These are phyloP conservation scores for Rhynchotus rufescens DNA, from an alignment of 2,797 vertebrate species.

Conservation along the genomic window DNA sequence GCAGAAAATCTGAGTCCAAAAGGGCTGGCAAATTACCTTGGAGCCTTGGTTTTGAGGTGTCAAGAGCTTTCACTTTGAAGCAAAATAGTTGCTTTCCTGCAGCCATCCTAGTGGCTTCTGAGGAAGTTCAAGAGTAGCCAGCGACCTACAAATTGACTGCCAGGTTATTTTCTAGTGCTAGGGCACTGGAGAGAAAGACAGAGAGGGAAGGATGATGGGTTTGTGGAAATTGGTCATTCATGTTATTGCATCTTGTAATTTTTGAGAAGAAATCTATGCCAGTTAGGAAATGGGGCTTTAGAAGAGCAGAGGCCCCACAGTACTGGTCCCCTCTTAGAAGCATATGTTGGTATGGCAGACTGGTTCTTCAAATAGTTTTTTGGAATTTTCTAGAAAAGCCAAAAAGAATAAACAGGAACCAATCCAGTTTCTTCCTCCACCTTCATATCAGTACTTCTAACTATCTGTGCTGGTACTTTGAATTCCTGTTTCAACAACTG, in stretches of 20 bases:
- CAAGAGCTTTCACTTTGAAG: not conserved
- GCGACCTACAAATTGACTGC: not conserved
- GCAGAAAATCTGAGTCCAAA: not conserved
- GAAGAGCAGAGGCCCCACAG: not conserved
- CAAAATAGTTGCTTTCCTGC: not conserved
- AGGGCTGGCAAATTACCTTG: not conserved
- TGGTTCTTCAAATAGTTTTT: not conserved
- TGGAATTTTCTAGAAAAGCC: not conserved
- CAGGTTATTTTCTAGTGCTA: not conserved
- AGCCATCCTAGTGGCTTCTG: not conserved
- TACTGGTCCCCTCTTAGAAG: not conserved
- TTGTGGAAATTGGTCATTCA: not conserved
- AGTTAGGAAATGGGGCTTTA: not conserved
- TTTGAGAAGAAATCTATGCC: not conserved
- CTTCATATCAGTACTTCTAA: not conserved
- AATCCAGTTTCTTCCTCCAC: not conserved
- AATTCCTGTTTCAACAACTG: not conserved
- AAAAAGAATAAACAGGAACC: not conserved
- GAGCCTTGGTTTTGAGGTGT: conserved; percentile 8
- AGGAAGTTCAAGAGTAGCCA: not conserved
- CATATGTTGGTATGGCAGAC: not conserved
- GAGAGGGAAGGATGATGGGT: not conserved
- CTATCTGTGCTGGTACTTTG: not conserved
- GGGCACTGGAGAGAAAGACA: not conserved
- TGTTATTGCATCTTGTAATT: not conserved